These are phyloP conservation scores for Girardinichthys multiradiatus DNA, from an alignment of 2,113 vertebrate species.

Conservation along the genomic window DNA sequence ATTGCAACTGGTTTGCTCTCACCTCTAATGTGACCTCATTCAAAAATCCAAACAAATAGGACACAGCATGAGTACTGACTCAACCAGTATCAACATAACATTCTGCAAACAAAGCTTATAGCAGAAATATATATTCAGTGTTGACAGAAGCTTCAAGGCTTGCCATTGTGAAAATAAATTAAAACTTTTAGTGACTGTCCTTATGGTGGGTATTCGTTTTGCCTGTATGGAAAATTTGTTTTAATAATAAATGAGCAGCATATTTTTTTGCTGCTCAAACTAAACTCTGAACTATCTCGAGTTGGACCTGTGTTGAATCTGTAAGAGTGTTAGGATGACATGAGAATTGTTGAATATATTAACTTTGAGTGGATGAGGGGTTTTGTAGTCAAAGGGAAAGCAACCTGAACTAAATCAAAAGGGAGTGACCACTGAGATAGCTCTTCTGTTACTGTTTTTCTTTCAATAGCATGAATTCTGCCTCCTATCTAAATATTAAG, in stretches of 20 bases:
- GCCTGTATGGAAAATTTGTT: not conserved
- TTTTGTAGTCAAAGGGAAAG: too few species aligned
- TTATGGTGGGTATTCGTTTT: not conserved
- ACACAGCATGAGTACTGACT: conserved; percentile 1
- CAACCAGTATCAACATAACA: conserved; percentile 33
- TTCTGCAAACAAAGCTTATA: conserved; percentile 26
- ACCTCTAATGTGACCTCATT: not conserved
- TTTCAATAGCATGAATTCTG: conserved; percentile 12
- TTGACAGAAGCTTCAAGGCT: conserved; percentile 67
- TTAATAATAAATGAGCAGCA: not conserved
- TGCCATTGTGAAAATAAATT: conserved; percentile 15
- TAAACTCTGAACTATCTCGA: conserved; percentile 12
- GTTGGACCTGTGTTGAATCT: not conserved
- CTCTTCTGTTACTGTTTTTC: conserved; percentile 46
- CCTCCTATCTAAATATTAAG: not conserved
- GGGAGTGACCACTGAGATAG: conserved; percentile 15
- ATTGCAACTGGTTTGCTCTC: not conserved
- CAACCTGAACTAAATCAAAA: conserved; percentile 48
- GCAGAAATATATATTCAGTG: conserved; percentile 35
- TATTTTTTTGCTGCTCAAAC: not conserved
- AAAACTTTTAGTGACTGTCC: conserved; percentile 16
- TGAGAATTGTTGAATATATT: conserved; percentile 3
- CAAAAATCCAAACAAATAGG: not conserved
- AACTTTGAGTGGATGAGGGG: conserved; percentile 32
- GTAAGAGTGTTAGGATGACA: conserved; percentile 1